These are phyloP conservation scores for Orgyia antiqua DNA, from an alignment of 2,888 invertebrate genomes.

Conservation along the genomic window DNA sequence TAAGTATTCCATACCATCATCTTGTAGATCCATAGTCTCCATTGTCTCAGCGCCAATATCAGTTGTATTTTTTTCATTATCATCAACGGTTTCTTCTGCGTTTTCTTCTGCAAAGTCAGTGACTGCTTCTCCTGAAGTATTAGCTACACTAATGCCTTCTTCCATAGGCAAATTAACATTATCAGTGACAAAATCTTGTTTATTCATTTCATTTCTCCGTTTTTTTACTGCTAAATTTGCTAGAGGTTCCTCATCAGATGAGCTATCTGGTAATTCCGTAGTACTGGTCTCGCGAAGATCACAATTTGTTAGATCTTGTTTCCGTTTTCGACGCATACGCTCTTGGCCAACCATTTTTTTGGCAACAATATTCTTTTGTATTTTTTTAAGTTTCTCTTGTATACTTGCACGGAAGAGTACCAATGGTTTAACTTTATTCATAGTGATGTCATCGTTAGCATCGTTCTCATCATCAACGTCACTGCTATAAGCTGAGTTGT, in stretches of 20 bases:
- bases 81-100: too few species aligned
- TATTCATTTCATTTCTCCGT: conserved; percentile 6
- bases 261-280: conserved; percentile 21
- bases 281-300: background rate
- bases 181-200: background rate
- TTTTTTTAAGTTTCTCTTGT: conserved; percentile 1
- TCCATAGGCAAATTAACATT: background rate
- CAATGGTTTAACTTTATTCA: conserved; percentile 17
- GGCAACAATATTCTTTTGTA: background rate
- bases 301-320: too few species aligned
- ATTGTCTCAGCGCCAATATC: background rate
- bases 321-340: too few species aligned
- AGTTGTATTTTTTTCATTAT: too few species aligned
- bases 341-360: too few species aligned
- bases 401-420: conserved; percentile 11
- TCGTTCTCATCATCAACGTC: background rate
- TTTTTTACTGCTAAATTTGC: conserved; percentile 43
- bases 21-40: background rate
- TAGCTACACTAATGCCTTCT: background rate
- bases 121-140: background rate
- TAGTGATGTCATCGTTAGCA: too few species aligned
- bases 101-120: too few species aligned
- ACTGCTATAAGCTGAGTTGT: background rate
- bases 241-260: conserved; percentile 62
- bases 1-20: conserved; percentile 1